Conservation (phyloP, 2,113 vertebrate genomes). For the Peromyscus polionotus region DNA sequence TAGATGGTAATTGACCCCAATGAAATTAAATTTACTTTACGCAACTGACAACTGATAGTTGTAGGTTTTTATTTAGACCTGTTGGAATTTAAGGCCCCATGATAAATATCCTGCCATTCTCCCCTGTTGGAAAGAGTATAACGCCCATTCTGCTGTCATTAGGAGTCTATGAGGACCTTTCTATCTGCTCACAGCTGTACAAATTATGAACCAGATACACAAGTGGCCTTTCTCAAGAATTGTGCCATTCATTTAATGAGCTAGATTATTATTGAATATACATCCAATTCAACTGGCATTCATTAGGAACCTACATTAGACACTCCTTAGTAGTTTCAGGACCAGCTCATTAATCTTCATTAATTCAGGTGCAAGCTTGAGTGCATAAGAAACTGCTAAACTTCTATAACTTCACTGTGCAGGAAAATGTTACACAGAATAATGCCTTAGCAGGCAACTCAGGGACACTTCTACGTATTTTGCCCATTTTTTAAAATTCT, state of each 20-base stretch:
- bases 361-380: conserved; percentile 34
- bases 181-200: neutral
- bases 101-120: neutral
- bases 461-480: neutral
- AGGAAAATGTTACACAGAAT: neutral
- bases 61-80: neutral
- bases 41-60: neutral
- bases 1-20: neutral
- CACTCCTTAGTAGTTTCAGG: neutral
- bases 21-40: neutral
- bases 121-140: neutral
- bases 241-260: conserved; percentile 8
- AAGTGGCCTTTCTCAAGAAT: conserved; percentile 27
- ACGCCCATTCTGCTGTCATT: neutral
- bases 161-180: neutral
- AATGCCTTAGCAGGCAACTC: neutral
- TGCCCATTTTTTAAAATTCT: neutral
- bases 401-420: neutral
- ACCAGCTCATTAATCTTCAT: conserved; percentile 66
- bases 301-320: neutral
- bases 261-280: conserved; percentile 44
- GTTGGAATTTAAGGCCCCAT: neutral
- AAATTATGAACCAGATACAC: neutral
- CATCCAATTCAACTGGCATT: conserved; percentile 33
- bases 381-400: neutral